Evolutionary conservation across 2,888 invertebrate genomes (phyloP), one percentile per base, ranked within the genome.

Genomic region (Fragum fragum): DNA sequence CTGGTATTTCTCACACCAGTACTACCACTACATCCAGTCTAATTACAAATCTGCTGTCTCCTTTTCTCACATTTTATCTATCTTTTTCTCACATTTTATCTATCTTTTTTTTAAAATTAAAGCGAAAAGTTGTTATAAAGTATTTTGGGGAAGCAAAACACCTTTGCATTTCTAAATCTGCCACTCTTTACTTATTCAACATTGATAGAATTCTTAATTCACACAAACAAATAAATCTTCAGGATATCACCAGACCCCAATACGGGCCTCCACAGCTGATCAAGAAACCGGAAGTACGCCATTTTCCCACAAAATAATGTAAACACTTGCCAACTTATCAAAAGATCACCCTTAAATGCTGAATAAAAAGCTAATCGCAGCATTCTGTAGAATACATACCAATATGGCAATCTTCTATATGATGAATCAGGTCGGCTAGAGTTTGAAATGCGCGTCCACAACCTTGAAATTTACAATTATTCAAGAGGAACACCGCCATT

Each of bases 401-500:
- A 94, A 97, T 97, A 95, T 97, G 97, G 91, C 96, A 97, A 94
- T 97, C 97, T 96, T 97, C 97, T 93, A 98, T 97, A 95, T 97
- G 97, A 94, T 97, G 97, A 94, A 97, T 97, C 94, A 97, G 95
- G 94, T 97, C 97, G 90, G 96, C 96, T 94, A 97, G 96, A 95
- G 96, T 96, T 93, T 97, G 96, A 96, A 97, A 98, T 93, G 96
- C 97, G 94, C 97, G 96, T 93, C 97, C 97, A 96, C 97, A 98
- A 95, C 97, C 96, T 96, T 96, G 96, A 95, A 97, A 97, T 96
- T 97, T 97, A 96, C 97, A 97, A 95, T 96, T 96, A 96, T 98
- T 97, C 95, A 97, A 96, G 96, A 97, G 96, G 96, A 97, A 97
- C 96, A 97, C 97, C 95, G 97, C 97, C 97, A 97, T 97, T 90